Conservation (phyloP, 2,888 invertebrate species). For the Torymus auratus region DNA sequence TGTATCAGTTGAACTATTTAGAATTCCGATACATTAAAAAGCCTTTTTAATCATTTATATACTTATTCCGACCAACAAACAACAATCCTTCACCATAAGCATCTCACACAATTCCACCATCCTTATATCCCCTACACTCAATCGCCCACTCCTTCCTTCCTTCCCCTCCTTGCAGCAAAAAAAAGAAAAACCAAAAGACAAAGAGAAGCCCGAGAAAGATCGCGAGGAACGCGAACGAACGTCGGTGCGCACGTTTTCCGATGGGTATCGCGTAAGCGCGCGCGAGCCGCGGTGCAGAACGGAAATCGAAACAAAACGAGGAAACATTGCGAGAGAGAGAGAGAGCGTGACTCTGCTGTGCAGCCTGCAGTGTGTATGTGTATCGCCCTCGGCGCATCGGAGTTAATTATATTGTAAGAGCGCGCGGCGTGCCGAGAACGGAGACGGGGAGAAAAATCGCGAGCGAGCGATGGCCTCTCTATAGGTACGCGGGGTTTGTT, state of each 20-base stretch:
- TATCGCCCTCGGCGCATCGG: constrained; percentile 63
- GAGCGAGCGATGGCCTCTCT: constrained; percentile 47
- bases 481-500: constrained; percentile 51
- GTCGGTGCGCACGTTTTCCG: constrained; percentile 51
- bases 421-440: background rate
- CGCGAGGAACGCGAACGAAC: background rate
- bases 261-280: constrained; percentile 56
- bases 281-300: constrained; percentile 51
- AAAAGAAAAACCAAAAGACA: too few species aligned
- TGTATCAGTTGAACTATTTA: too few species aligned
- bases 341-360: constrained; percentile 55
- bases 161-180: too few species aligned
- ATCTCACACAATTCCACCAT: too few species aligned
- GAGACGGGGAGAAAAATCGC: constrained; percentile 30
- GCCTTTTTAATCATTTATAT: too few species aligned
- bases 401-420: constrained; percentile 58
- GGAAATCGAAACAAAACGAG: constrained; percentile 59
- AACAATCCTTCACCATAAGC: too few species aligned
- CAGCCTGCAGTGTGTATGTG: constrained; percentile 29
- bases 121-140: too few species aligned
- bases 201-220: too few species aligned
- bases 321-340: constrained; percentile 54
- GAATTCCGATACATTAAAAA: too few species aligned
- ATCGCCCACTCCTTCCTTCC: too few species aligned
- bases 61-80: too few species aligned